Percentiles rank a stretch among this genome's conserved stretches.
Evolutionary conservation across 2,113 vertebrate species (phyloP).

Genomic region (Globicephala melas): DNA sequence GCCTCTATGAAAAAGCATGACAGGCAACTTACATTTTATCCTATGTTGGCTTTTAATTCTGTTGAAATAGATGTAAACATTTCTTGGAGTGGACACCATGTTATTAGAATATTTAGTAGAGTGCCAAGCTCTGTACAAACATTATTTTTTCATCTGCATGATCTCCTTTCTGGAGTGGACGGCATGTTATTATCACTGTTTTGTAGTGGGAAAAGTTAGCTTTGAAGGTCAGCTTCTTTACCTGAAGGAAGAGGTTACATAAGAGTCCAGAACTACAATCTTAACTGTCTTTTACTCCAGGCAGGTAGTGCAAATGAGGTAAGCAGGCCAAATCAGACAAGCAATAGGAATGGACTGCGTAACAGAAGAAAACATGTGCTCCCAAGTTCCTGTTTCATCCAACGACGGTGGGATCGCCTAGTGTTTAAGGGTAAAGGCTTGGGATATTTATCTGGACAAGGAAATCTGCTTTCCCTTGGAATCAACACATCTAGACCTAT

Average conservation of each 20-base stretch:
- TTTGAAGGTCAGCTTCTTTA: slow-evolving; percentile 34
- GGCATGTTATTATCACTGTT: neutral
- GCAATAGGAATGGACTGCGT: neutral
- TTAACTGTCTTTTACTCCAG: neutral
- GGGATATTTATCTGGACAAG: neutral
- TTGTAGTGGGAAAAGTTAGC: slow-evolving; percentile 31
- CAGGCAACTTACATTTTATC: slow-evolving; percentile 53
- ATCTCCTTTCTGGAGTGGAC: slow-evolving; percentile 35
- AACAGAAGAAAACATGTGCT: neutral
- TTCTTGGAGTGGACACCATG: slow-evolving; percentile 47
- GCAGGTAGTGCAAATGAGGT: neutral
- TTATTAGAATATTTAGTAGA: slow-evolving; percentile 57
- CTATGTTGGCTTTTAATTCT: slow-evolving; percentile 56
- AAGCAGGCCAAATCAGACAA: neutral
- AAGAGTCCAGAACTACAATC: neutral
- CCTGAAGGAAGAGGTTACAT: neutral
- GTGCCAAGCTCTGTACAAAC: slow-evolving; percentile 45
- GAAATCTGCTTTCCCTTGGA: neutral
- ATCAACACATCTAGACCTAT: neutral
- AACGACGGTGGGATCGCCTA: neutral
- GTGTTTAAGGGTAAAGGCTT: neutral
- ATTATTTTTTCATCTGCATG: slow-evolving; percentile 50
- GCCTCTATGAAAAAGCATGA: neutral
- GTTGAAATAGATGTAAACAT: slow-evolving; percentile 58
- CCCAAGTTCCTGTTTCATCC: neutral